Evolutionary conservation across 2,888 invertebrate species (phyloP).

Genomic region (Ophion ventricosus): DNA sequence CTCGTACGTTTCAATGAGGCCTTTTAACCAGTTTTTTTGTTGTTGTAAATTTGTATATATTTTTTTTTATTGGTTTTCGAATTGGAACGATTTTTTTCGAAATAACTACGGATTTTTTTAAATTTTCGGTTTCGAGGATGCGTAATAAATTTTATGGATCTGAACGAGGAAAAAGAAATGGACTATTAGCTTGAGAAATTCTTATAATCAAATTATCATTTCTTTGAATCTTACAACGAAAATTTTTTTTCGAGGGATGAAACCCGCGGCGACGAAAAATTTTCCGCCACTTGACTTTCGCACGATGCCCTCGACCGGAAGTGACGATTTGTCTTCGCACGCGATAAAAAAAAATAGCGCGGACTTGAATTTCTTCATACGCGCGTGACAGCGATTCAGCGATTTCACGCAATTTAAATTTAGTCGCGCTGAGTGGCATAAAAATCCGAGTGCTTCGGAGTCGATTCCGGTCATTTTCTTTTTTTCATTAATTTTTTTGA

Average conservation of each 20-base stretch:
- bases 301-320: not conserved
- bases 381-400: constrained; percentile 17
- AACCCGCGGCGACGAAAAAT: not conserved
- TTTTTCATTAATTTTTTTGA: not conserved
- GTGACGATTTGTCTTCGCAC: not conserved
- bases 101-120: too few relatives aligned
- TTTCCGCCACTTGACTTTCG: not conserved
- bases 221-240: too few relatives aligned
- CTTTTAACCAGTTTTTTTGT: too few relatives aligned
- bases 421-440: not conserved
- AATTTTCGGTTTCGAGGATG: too few relatives aligned
- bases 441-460: not conserved
- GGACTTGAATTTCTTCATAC: constrained; percentile 1
- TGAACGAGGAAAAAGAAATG: not conserved
- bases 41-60: too few relatives aligned
- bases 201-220: too few relatives aligned
- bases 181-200: too few relatives aligned
- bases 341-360: not conserved
- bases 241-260: too few relatives aligned
- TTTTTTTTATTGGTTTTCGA: too few relatives aligned
- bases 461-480: not conserved
- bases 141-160: not conserved
- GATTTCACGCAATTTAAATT: constrained; percentile 21
- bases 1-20: too few relatives aligned
- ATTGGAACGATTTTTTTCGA: too few relatives aligned